A percentile compares a stretch with the other conserved stretches of the same genome.
phyloP scores from a whole-genome alignment of 1,140 invertebrate species.

The Apis florea region DNA sequence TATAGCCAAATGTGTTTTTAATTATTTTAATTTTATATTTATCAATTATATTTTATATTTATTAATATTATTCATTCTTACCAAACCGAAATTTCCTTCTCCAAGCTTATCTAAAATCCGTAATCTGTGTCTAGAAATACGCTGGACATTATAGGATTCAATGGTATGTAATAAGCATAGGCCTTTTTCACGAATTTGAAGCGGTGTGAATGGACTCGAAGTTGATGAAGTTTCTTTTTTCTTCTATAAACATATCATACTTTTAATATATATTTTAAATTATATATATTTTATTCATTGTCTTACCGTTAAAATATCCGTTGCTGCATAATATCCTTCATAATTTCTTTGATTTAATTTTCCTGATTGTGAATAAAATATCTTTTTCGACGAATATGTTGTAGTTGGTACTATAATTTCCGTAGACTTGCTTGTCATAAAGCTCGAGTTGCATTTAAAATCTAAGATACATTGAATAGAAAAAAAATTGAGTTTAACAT shows the following conservation, averaged over 20 bases:
- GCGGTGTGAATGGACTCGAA: conserved; percentile 82
- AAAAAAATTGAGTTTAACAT: not conserved
- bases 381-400: conserved; percentile 67
- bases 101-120: conserved; percentile 92
- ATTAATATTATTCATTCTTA: conserved; percentile 76
- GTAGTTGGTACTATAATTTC: conserved; percentile 56
- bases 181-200: conserved; percentile 84
- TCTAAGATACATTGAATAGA: conserved; percentile 48
- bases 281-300: not conserved
- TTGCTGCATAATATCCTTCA: conserved; percentile 87
- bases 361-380: conserved; percentile 63
- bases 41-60: not conserved
- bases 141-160: conserved; percentile 73
- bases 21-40: not conserved
- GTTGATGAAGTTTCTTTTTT: conserved; percentile 82
- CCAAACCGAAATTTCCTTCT: conserved; percentile 93
- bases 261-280: not conserved
- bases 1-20: not conserved
- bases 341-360: conserved; percentile 79
- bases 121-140: conserved; percentile 89
- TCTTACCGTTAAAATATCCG: conserved; percentile 86
- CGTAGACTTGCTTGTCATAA: conserved; percentile 63
- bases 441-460: conserved; percentile 68
- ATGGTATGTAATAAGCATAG: conserved; percentile 76
- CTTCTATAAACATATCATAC: conserved; percentile 78